These are phyloP conservation scores for Chaetodon trifasciatus DNA, from an alignment of 2,797 vertebrate genomes.

Conservation along the genomic window DNA sequence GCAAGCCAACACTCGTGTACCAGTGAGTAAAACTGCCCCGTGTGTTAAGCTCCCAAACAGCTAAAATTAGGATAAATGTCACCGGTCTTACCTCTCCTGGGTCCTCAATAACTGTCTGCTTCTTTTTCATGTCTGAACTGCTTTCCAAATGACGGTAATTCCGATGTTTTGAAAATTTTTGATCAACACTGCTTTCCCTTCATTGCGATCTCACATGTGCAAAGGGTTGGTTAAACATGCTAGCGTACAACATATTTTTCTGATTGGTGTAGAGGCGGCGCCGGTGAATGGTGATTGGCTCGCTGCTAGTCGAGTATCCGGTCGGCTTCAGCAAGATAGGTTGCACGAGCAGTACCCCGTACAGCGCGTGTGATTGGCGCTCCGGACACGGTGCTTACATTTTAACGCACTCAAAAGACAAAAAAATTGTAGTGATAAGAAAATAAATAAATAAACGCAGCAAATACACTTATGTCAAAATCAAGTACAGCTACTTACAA, in stretches of 20 bases:
- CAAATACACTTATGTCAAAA: neutral
- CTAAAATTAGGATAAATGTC: neutral
- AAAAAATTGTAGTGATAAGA: no score
- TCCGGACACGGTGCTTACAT: no score
- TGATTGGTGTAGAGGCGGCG: slow-evolving; percentile 49
- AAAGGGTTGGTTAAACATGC: slow-evolving; percentile 54
- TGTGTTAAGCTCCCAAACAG: neutral
- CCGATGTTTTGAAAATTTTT: neutral
- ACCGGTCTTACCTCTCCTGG: slow-evolving; percentile 52
- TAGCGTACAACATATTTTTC: neutral
- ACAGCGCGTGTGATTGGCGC: neutral
- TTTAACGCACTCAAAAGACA: no score
- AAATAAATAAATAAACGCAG: neutral
- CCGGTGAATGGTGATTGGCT: slow-evolving; percentile 57
- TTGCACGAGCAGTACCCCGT: slow-evolving; percentile 53
- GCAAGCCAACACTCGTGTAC: neutral
- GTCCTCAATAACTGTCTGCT: slow-evolving; percentile 17
- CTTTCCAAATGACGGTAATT: rapidly evolving
- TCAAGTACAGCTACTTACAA: neutral
- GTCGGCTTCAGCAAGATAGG: slow-evolving; percentile 59
- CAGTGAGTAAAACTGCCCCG: neutral
- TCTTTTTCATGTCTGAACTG: slow-evolving; percentile 68
- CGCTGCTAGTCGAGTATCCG: rapidly evolving
- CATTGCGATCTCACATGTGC: slow-evolving; percentile 72
- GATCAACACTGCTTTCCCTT: neutral